Conservation (phyloP, 2,888 invertebrate species). For the Stratiomys singularior region DNA sequence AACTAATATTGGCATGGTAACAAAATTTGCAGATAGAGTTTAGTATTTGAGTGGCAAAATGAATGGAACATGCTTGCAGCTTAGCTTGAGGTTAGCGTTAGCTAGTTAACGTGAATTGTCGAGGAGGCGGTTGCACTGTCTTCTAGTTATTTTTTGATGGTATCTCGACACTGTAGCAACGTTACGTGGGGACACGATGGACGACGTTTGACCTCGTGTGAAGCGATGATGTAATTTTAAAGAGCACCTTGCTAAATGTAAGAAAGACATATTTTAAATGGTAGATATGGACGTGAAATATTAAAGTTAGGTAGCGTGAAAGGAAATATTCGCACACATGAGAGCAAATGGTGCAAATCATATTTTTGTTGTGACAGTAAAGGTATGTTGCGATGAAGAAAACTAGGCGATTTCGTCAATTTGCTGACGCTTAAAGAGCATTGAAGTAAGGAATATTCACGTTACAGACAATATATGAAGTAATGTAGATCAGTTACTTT, state of each 20-base stretch:
- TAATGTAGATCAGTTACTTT: too few relatives aligned
- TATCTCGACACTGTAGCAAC: conserved; percentile 1
- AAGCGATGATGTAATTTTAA: conserved; percentile 30
- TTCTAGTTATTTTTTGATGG: conserved; percentile 21
- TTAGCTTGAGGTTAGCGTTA: not conserved
- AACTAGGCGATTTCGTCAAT: too few relatives aligned
- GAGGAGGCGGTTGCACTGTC: conserved; percentile 4
- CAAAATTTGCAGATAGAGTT: too few relatives aligned
- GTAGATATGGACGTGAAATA: not conserved
- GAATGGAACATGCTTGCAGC: not conserved
- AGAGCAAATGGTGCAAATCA: too few relatives aligned
- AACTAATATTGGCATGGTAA: too few relatives aligned
- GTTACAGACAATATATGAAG: too few relatives aligned
- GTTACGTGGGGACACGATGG: conserved; percentile 36
- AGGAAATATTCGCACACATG: not conserved
- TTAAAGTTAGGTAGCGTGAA: conserved; percentile 4
- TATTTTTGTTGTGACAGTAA: too few relatives aligned
- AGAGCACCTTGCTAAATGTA: conserved; percentile 27
- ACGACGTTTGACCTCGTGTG: conserved; percentile 36
- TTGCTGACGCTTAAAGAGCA: too few relatives aligned
- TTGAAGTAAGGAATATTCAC: too few relatives aligned
- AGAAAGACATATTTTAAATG: too few relatives aligned
- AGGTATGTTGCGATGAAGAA: not conserved
- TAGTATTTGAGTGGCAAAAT: too few relatives aligned
- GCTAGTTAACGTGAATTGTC: conserved; percentile 26